These are phyloP conservation scores for Megalurothrips usitatus DNA, from an alignment of 2,888 invertebrate species.

Conservation along the genomic window DNA sequence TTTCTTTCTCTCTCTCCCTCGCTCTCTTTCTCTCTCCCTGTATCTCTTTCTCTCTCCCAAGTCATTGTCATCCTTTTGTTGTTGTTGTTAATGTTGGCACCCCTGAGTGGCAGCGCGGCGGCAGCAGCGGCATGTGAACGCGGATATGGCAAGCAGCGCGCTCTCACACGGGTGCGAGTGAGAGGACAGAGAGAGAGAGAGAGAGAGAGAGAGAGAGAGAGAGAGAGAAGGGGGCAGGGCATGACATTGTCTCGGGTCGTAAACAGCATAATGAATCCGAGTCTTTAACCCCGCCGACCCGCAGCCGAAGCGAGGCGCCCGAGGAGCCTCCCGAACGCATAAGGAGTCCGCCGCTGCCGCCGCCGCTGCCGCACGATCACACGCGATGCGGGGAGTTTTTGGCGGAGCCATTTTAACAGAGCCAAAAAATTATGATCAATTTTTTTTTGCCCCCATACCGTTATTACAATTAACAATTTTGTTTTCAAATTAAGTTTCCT, in stretches of 20 bases:
- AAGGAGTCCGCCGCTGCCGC: neutral
- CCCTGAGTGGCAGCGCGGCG: too few species aligned
- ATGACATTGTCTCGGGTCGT: neutral
- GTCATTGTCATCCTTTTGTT: too few species aligned
- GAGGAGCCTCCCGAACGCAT: neutral
- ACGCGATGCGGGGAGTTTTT: too few species aligned
- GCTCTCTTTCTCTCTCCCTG: neutral
- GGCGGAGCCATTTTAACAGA: too few species aligned
- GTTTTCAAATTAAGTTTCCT: too few species aligned
- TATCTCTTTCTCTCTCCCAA: neutral
- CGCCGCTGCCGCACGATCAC: too few species aligned
- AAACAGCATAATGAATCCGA: constrained; percentile 6
- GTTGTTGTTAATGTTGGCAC: too few species aligned
- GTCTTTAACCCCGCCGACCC: constrained; percentile 6
- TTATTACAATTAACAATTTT: too few species aligned
- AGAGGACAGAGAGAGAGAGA: neutral
- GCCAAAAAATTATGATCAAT: too few species aligned
- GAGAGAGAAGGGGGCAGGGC: neutral
- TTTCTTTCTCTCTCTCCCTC: neutral
- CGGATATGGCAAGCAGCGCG: neutral
- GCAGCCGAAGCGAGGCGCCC: too few species aligned
- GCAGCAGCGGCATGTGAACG: too few species aligned
- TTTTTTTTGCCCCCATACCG: too few species aligned
- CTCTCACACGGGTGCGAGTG: neutral
- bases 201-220: neutral